Conservation (phyloP, 1,140 invertebrate genomes). For the Drosophila prosaltans region DNA sequence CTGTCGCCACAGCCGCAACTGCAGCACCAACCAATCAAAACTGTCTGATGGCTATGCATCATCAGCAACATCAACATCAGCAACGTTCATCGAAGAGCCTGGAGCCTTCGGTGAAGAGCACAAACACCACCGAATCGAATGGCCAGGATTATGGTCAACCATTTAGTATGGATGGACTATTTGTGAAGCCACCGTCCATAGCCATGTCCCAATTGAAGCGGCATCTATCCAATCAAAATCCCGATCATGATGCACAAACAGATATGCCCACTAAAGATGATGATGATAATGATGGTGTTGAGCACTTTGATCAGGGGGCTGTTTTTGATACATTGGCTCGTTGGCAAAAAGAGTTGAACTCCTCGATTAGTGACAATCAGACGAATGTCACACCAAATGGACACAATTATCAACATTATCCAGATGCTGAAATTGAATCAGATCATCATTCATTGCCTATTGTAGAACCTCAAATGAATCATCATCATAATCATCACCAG, state of each 20-base stretch:
- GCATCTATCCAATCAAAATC: neutral
- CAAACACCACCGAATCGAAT: neutral
- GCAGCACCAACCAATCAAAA: slow-evolving; percentile 5
- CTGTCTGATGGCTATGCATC: neutral
- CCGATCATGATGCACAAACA: neutral
- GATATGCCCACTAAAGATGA: neutral
- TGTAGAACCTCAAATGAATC: slow-evolving; percentile 39
- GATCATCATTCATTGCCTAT: slow-evolving; percentile 47
- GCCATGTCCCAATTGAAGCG: slow-evolving; percentile 25
- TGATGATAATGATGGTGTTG: slow-evolving; percentile 13
- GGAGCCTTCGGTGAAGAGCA: slow-evolving; percentile 29
- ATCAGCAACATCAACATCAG: neutral
- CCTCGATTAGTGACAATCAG: slow-evolving; percentile 22
- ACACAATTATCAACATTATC: slow-evolving; percentile 27
- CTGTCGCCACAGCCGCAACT: neutral
- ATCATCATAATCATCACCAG: slow-evolving; percentile 10
- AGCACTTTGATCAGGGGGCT: slow-evolving; percentile 33
- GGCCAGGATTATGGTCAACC: slow-evolving; percentile 24
- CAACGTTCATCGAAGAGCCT: slow-evolving; percentile 48
- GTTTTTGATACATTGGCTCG: slow-evolving; percentile 49
- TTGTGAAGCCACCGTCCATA: slow-evolving; percentile 50
- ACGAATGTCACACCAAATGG: slow-evolving; percentile 54
- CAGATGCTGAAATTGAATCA: slow-evolving; percentile 26
- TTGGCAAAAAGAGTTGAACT: slow-evolving; percentile 53
- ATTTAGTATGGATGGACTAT: slow-evolving; percentile 37